phyloP scores from a whole-genome alignment of 2,888 invertebrate genomes.

The Pyrgus malvae region DNA sequence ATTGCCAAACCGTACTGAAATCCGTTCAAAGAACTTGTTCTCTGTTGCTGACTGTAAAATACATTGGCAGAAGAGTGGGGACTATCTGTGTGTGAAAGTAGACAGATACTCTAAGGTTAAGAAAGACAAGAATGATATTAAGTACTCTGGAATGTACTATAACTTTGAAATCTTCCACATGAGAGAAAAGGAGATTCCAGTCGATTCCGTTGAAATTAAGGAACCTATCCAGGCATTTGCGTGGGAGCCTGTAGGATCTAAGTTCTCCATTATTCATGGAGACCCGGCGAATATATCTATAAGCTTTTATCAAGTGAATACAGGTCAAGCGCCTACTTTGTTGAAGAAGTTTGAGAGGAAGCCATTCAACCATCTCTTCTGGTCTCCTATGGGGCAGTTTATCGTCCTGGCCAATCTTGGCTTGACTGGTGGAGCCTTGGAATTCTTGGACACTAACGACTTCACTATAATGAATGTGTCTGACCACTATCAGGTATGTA shows the following conservation, averaged over 20 bases:
- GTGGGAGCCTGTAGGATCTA: constrained; percentile 98
- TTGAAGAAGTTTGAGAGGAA: constrained; percentile 95
- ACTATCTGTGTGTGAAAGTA: constrained; percentile 97
- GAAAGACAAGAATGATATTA: constrained; percentile 95
- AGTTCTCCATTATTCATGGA: constrained; percentile 98
- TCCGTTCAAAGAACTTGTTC: constrained; percentile 97
- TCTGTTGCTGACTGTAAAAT: constrained; percentile 99
- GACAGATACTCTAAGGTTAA: constrained; percentile 92
- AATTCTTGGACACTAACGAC: constrained; percentile 97
- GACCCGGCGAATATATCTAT: constrained; percentile 91
- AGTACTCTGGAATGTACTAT: constrained; percentile 98
- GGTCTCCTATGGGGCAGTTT: constrained; percentile 98
- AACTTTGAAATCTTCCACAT: constrained; percentile 99
- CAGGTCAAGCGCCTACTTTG: constrained; percentile 93
- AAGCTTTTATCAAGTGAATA: constrained; percentile 94
- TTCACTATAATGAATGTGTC: constrained; percentile 97
- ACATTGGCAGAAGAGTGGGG: constrained; percentile 99
- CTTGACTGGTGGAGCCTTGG: constrained; percentile 92
- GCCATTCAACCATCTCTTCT: constrained; percentile 95
- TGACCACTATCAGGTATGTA: constrained; percentile 91
- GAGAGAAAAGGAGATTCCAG: constrained; percentile 98
- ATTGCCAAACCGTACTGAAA: constrained; percentile 94
- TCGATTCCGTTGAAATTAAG: constrained; percentile 98
- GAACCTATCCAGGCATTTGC: constrained; percentile 96
- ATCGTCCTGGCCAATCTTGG: constrained; percentile 95